A percentile compares a stretch with the other conserved stretches of the same genome.
Conservation (phyloP, 2,113 vertebrate genomes). For the Serinus canaria region DNA sequence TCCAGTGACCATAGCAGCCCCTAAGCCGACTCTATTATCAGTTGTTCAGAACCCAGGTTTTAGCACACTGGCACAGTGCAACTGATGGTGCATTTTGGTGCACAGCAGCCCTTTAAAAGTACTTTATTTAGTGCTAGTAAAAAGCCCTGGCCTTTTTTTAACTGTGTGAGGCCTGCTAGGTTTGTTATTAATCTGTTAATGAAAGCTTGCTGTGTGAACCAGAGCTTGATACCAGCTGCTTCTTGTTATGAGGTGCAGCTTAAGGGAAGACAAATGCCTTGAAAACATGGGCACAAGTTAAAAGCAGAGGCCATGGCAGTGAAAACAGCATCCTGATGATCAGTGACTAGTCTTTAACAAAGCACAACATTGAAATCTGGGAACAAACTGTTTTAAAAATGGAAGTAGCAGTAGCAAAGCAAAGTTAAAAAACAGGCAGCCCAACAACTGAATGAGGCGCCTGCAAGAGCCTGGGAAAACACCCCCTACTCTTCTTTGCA, state of each 20-base stretch:
- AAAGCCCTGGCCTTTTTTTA: not conserved
- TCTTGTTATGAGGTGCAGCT: not conserved
- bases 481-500: accelerated
- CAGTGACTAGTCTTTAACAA: not conserved
- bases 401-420: not conserved
- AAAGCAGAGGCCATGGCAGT: not conserved
- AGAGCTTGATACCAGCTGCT: not conserved
- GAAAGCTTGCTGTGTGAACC: not conserved
- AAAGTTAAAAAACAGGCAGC: not conserved
- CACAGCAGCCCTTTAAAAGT: not conserved
- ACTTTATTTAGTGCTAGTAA: not conserved
- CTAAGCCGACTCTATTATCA: accelerated
- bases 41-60: not conserved
- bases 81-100: accelerated
- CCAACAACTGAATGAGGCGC: not conserved
- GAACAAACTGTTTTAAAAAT: not conserved
- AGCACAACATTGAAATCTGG: not conserved
- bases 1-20: accelerated
- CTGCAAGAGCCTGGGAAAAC: not conserved
- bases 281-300: not conserved
- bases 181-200: not conserved
- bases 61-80: accelerated
- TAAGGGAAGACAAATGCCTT: not conserved
- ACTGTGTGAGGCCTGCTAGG: not conserved
- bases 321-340: not conserved